phyloP scores from a whole-genome alignment of 2,113 vertebrate genomes.

The Fulmarus glacialis region DNA sequence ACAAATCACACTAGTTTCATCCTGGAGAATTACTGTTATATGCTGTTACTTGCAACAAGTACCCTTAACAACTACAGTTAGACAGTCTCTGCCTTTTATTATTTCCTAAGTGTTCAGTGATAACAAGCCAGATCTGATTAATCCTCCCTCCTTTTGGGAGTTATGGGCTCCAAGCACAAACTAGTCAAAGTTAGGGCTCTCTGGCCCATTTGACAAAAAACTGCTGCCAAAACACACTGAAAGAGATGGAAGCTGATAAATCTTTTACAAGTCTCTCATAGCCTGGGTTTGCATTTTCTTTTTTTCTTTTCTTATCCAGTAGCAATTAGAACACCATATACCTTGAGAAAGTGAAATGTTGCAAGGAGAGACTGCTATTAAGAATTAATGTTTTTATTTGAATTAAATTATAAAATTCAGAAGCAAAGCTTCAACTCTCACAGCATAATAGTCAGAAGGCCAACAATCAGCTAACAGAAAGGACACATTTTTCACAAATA shows the following conservation, averaged over 20 bases:
- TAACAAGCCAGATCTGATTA: not conserved
- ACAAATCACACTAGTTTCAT: not conserved
- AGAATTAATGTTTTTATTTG: conserved; percentile 3
- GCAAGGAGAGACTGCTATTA: not conserved
- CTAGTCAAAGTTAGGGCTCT: not conserved
- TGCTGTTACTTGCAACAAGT: not conserved
- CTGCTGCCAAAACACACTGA: not conserved
- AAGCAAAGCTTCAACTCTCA: not conserved
- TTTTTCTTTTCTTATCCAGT: not conserved
- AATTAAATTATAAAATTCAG: not conserved
- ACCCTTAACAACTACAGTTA: not conserved
- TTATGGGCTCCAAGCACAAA: not conserved
- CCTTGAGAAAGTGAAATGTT: not conserved
- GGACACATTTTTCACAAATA: conserved; percentile 46
- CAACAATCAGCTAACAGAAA: conserved; percentile 18
- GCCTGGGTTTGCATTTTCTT: not conserved
- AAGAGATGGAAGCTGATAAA: not conserved
- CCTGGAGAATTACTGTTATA: not conserved
- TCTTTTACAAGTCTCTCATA: not conserved
- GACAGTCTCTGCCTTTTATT: not conserved
- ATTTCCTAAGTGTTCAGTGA: not conserved
- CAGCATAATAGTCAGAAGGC: not conserved
- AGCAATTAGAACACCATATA: not conserved
- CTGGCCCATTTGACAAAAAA: not conserved
- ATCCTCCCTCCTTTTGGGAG: not conserved